Evolutionary conservation across 2,797 vertebrate species (phyloP), one percentile per base, ranked within the genome.

Genomic region (Mus caroli): DNA sequence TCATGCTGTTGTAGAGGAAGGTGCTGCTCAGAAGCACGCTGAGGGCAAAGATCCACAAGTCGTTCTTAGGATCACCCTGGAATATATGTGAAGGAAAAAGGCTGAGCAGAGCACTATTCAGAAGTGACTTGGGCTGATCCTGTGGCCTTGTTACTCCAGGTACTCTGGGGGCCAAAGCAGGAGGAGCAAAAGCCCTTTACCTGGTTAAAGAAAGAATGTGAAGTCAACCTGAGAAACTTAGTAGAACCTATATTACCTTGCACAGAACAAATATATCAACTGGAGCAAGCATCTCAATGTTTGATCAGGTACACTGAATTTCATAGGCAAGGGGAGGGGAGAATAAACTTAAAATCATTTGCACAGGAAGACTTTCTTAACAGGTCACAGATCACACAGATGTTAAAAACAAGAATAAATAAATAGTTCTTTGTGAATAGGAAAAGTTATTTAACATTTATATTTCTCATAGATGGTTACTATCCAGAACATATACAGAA

Each of bases 41-140:
- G 50, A 93, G 76, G 17, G 85, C 76, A 0, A 93, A 93, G 92
- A 93, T 93, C 92, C 85, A 93, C 0, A n/a, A 89, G 19, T 93
- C 86, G 40, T 43, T 83, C 67, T 43, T 75, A 82, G 54, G 5
- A 20, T 88, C 77, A 19, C 43, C 64, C 92, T 88, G 37, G 67
- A 62, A 76, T 56, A 3, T 6, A 93, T 0, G 69, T 56, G 28
- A 5, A 0, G 89, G 10, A 24, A 73, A 52, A 56, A 31, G 9
- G 3, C 56, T 88, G 73, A 62, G 62, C 7, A 62, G 37, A 46
- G 37, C 67, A 22, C 52, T 14, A 14, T 1, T 34, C 26, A 86
- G 37, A 94, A 52, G 56, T 20, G 2, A 58, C 37, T 1, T 37
- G 78, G 20, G n/a, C 5, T 58, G 14, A 52, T 7, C 78, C 54